Evolutionary conservation across 2,888 invertebrate genomes (phyloP), one percentile per base, ranked within the genome.

Genomic region (Formica aserva): DNA sequence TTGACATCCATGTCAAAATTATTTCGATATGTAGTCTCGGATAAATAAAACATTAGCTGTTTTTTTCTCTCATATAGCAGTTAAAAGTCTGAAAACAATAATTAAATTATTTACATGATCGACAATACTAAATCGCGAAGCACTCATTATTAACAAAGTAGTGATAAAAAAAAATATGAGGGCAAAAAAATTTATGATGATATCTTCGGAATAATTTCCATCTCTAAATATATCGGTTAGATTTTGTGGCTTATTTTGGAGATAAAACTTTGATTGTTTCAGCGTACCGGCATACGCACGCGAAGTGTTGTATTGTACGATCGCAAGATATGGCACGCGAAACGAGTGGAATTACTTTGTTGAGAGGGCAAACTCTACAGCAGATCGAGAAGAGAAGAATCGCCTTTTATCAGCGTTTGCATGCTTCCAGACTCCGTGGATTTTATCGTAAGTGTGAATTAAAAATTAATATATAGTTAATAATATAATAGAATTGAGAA

Each of bases 351-450:
- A 90, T 77, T 93, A 92, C 76, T 86, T 93, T 69, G 86, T 89
- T 63, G 85, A 91, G 63, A 92, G 90, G 84, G 87, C 89, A 66
- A 86, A 66, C 4, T 86, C 86, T 18, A 86, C 86, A 9, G 86
- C 84, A 41, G 91, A 92, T 62, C 83, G 88, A 26, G 93, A 92
- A 41, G 93, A 93, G 74, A 94, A 88, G 65, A 88, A 91, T 75
- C 91, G 91, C 48, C 77, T 94, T 41, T 82, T 94, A n/a, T 92
- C 92, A 5, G 91, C 93, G n/a, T 87, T 93, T 45, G 92, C 92
- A 11, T 94, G 94, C 72, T 94, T 94, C 78, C 92, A 94, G 84
- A 90, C 90, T 11, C 91, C 93, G 0, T 93, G 93, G 92, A 91
- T 94, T 74, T 82, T 94, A 81, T 87, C 92, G 94, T 94, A 81